Conservation (phyloP, 2,797 vertebrate genomes). For the Brachymystax lenok region DNA sequence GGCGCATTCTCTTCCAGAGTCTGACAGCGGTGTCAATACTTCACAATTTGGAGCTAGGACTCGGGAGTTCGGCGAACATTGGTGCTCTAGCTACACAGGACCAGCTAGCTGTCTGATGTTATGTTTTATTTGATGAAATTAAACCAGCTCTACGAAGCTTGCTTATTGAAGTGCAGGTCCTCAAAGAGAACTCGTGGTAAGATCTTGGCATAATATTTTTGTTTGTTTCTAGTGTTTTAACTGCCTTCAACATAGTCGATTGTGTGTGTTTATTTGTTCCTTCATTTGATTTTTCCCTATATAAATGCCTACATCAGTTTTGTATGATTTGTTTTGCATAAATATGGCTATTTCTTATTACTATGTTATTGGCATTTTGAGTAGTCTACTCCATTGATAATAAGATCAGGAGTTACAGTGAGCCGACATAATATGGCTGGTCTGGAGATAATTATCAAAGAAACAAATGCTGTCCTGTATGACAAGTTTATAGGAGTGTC, state of each 20-base stretch:
- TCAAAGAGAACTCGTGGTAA: conserved; percentile 7
- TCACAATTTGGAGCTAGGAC: background rate
- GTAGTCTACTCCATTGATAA: background rate
- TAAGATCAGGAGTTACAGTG: background rate
- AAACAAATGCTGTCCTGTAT: background rate
- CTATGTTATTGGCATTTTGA: background rate
- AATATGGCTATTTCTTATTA: background rate
- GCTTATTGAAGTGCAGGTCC: background rate
- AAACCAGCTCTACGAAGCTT: background rate
- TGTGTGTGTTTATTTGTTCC: background rate
- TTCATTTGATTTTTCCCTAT: background rate
- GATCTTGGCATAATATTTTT: background rate
- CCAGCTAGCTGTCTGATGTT: background rate
- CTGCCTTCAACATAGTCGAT: too few relatives aligned
- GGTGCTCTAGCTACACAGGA: background rate
- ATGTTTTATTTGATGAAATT: background rate
- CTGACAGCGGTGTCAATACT: background rate
- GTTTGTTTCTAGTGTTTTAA: background rate
- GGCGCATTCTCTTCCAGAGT: background rate
- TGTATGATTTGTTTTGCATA: background rate
- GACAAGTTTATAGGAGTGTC: background rate
- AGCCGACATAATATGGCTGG: background rate
- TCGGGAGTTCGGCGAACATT: background rate
- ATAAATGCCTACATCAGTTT: background rate
- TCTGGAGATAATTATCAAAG: background rate